Evolutionary conservation across 1,140 invertebrate species (phyloP), one percentile per base, ranked within the genome.

Genomic region (Pogonomyrmex californicus): DNA sequence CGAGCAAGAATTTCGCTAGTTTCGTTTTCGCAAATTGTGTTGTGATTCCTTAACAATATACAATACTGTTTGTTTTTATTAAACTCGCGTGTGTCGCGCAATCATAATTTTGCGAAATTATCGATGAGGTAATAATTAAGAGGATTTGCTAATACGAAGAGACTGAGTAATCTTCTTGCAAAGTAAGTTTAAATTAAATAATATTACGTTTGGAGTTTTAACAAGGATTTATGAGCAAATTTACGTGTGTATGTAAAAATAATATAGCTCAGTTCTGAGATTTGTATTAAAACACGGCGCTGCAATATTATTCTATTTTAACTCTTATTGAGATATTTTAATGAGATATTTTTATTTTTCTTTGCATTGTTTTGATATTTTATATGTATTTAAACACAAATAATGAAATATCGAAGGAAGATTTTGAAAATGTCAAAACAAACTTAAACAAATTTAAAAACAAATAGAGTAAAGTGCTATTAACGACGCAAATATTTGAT

Each of bases 101-200:
- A 41, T 41, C n/a, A 0, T 56, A 65, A 2, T 49, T 30, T 63
- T 78, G 60, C 17, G 30, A 78, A 78, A 78, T 65, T 38, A 51
- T 47, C 2, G 38, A 47, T 62, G 17, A 7, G 23, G 58, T 6
- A 49, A 49, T 63, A 49, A 63, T 63, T 63, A 63, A 47, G 30
- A 49, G 12, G 23, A 78, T 36, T 23, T 23, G 33, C 14, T 30
- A 12, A 65, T 36, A 36, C 4, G 41, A 49, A 49, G 41, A 41
- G 58, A 75, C 30, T 23, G 4, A 56, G 38, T 41, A 58, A 58
- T 76, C 14, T 23, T 76, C 12, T 41, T 41, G 2, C 58, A 58
- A 58, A 76, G n/a, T 75, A 0, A 38, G 10, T 7, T n/a, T 23
- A 38, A 2, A 75, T 75, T 14, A 36, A 38, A 54, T 5, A 1